Evolutionary conservation across 2,113 vertebrate species (phyloP).

Genomic region (Recurvirostra avosetta): DNA sequence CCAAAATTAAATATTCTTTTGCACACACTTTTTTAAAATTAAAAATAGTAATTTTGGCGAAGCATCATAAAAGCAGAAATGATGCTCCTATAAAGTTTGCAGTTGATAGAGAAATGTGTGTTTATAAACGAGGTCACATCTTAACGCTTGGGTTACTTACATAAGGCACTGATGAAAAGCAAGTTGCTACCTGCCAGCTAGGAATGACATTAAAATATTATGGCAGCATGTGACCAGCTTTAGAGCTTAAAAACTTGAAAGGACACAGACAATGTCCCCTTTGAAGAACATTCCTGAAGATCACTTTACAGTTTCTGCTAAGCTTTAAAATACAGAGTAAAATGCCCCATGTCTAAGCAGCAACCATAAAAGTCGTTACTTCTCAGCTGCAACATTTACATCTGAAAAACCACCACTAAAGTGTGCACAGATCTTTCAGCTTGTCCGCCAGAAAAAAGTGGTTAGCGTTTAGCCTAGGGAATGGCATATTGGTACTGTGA

Average conservation of each 20-base stretch:
- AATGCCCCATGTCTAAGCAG: background rate
- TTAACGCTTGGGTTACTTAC: conserved; percentile 18
- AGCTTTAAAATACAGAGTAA: background rate
- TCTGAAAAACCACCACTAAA: background rate
- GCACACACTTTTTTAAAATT: background rate
- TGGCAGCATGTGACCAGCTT: conserved; percentile 31
- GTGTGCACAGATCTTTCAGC: background rate
- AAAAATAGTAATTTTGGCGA: background rate
- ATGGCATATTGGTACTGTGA: background rate
- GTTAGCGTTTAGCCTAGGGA: background rate
- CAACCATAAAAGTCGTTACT: background rate
- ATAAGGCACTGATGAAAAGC: conserved; percentile 37
- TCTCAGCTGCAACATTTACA: background rate
- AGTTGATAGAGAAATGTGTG: background rate
- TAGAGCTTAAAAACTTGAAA: conserved; percentile 41
- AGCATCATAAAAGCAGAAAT: background rate
- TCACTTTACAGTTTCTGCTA: background rate
- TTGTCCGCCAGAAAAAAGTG: background rate
- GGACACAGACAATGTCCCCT: conserved; percentile 6
- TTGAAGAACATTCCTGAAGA: conserved; percentile 35
- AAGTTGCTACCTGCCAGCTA: conserved; percentile 42
- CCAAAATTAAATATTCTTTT: conserved; percentile 5
- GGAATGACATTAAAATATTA: conserved; percentile 48
- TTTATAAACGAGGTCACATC: background rate
- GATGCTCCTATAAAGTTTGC: background rate